These are phyloP conservation scores for Loriculus beryllinus DNA, from an alignment of 2,797 vertebrate genomes.

Conservation along the genomic window DNA sequence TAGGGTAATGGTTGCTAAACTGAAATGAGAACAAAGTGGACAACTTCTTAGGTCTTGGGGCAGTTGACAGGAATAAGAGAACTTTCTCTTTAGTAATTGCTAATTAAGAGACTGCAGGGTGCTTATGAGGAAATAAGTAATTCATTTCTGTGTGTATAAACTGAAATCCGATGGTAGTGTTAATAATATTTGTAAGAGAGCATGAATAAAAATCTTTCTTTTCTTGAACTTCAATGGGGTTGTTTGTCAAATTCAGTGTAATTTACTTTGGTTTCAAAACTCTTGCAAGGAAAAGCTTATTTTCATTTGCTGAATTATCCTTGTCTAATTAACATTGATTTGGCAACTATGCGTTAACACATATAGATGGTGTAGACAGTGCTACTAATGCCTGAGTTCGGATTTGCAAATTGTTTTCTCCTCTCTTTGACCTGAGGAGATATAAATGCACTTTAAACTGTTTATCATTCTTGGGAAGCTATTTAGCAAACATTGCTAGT, in stretches of 20 bases:
- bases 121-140: too few species aligned
- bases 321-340: not conserved
- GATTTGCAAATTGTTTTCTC: not conserved
- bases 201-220: not conserved
- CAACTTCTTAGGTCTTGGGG: not conserved
- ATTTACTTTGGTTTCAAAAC: not conserved
- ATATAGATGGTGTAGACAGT: not conserved
- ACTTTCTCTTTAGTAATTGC: not conserved
- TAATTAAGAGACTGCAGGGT: not conserved
- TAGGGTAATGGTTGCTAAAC: not conserved
- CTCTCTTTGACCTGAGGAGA: not conserved
- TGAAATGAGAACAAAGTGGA: not conserved
- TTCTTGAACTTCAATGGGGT: not conserved
- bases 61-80: not conserved
- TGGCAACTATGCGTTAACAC: not conserved
- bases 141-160: not conserved
- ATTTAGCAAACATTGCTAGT: not conserved
- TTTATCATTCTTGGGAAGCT: not conserved
- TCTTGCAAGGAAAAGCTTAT: not conserved
- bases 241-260: not conserved
- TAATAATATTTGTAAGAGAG: not conserved
- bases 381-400: not conserved
- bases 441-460: not conserved
- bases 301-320: not conserved
- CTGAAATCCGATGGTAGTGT: too few species aligned